A percentile compares a stretch with the other conserved stretches of the same genome.
Evolutionary conservation across 2,113 vertebrate species (phyloP).

Genomic region (Syrmaticus mikado): DNA sequence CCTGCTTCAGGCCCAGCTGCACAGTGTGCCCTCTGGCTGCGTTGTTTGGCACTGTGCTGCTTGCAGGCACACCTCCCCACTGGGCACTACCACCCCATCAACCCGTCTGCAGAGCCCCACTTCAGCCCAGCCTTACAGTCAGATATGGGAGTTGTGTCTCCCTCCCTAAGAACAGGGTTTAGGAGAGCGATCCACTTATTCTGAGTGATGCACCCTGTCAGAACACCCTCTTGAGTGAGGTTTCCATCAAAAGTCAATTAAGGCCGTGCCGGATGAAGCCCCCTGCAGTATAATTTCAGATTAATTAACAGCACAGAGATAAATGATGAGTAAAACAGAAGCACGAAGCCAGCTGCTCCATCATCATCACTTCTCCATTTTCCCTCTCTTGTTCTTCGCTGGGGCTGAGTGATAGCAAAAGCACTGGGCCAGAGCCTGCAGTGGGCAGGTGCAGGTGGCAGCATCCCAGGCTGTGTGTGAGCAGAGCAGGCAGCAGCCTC

Average conservation of each 20-base stretch:
- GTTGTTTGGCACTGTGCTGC: background rate
- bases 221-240: background rate
- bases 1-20: rapidly evolving
- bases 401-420: background rate
- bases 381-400: background rate
- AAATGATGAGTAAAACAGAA: background rate
- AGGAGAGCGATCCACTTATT: background rate
- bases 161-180: background rate
- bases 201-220: rapidly evolving
- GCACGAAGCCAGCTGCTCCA: background rate
- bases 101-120: background rate
- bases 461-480: background rate
- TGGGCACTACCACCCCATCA: background rate
- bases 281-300: background rate
- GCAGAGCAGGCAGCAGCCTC: background rate
- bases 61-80: background rate
- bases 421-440: background rate
- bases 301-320: background rate
- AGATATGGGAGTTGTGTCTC: background rate
- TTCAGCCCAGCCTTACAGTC: background rate
- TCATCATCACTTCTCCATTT: background rate
- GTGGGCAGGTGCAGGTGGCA: background rate
- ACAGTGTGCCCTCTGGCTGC: background rate
- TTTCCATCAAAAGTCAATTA: constrained; percentile 1
- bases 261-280: background rate